phyloP scores from a whole-genome alignment of 2,797 vertebrate species.

The Simalia tracyae region DNA sequence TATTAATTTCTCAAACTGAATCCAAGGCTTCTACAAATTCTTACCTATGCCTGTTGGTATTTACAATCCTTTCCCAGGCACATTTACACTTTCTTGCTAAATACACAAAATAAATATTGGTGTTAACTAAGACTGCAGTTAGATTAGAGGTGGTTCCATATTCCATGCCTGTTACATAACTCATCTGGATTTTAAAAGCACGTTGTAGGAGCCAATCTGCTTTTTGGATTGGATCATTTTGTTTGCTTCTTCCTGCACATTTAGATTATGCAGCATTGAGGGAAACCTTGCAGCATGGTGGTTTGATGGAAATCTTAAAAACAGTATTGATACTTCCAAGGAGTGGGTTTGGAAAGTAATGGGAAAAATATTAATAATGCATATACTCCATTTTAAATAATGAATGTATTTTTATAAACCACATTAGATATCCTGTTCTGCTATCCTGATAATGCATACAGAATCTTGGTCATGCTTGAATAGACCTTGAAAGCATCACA shows the following conservation, averaged over 20 bases:
- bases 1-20: not conserved
- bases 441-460: fast-evolving
- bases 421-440: constrained; percentile 41
- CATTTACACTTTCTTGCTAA: not conserved
- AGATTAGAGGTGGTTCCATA: not conserved
- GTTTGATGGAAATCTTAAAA: not conserved
- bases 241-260: not conserved
- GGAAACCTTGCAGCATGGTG: not conserved
- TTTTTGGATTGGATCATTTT: not conserved
- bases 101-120: not conserved
- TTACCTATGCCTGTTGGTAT: not conserved
- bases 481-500: constrained; percentile 21
- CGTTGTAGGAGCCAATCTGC: not conserved
- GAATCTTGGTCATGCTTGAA: constrained; percentile 42
- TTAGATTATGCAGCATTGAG: not conserved
- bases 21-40: not conserved
- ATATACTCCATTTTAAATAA: constrained; percentile 36
- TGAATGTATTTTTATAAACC: constrained; percentile 44
- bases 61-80: not conserved
- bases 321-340: constrained; percentile 46
- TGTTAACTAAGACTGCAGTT: not conserved
- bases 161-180: not conserved
- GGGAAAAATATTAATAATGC: constrained; percentile 42
- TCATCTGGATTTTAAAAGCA: not conserved
- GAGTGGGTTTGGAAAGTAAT: constrained; percentile 51